These are phyloP conservation scores for Murina feae DNA, from an alignment of 2,113 vertebrate genomes.

Conservation along the genomic window DNA sequence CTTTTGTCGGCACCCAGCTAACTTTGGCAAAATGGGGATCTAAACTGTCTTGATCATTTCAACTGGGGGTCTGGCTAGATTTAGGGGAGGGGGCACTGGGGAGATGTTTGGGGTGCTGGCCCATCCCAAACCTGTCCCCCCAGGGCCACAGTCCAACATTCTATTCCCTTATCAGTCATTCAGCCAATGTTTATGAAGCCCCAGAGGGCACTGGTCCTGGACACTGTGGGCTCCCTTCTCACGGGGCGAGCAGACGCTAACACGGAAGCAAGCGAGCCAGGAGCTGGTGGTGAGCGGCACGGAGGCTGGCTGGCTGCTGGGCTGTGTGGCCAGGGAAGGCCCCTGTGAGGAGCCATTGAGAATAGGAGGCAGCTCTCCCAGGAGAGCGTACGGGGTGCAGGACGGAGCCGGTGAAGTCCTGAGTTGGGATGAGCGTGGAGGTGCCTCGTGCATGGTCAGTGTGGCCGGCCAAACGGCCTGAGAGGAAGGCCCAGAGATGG, in stretches of 20 bases:
- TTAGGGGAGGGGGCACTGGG: not conserved
- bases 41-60: not conserved
- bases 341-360: not conserved
- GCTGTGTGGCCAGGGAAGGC: not conserved
- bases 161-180: not conserved
- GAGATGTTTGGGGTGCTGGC: not conserved
- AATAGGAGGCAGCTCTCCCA: too few species aligned
- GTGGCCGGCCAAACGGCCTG: not conserved
- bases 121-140: not conserved
- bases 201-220: not conserved
- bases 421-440: not conserved
- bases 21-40: not conserved
- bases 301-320: not conserved
- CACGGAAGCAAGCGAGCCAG: not conserved
- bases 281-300: fast-evolving
- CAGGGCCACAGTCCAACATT: not conserved
- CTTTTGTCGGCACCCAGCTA: not conserved
- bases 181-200: not conserved
- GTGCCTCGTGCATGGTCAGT: too few species aligned
- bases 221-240: not conserved
- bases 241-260: not conserved
- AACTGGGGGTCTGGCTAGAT: not conserved
- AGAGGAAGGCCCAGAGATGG: not conserved
- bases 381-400: not conserved
- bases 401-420: not conserved